These are phyloP conservation scores for Drosophila jambulina DNA, from an alignment of 1,140 invertebrate genomes.

Conservation along the genomic window DNA sequence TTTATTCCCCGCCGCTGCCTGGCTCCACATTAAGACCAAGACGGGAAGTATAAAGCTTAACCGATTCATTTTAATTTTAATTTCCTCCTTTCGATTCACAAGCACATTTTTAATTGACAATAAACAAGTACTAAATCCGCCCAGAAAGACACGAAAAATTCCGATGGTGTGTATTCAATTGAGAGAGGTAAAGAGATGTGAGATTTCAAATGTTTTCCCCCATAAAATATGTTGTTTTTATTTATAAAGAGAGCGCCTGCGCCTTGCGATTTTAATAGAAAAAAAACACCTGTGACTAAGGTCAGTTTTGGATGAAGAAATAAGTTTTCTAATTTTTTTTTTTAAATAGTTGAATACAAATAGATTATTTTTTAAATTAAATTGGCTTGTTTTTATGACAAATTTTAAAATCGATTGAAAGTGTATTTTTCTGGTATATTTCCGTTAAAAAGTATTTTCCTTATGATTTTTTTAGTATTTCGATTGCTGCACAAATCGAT, in stretches of 20 bases:
- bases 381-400: not conserved
- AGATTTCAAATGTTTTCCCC: constrained; percentile 1
- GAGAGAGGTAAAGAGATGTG: constrained; percentile 20
- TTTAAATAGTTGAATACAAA: not conserved
- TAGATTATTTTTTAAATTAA: not conserved
- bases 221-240: constrained; percentile 12
- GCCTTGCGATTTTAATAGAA: constrained; percentile 2
- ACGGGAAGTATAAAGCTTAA: constrained; percentile 24
- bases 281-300: constrained; percentile 39
- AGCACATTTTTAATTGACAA: constrained; percentile 47
- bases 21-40: constrained; percentile 16
- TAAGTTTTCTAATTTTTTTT: not conserved
- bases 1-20: constrained; percentile 5
- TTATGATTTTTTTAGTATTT: not conserved
- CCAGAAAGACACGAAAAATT: constrained; percentile 54
- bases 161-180: constrained; percentile 63
- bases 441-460: not conserved
- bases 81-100: constrained; percentile 11
- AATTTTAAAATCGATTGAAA: not conserved
- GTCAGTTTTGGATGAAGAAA: constrained; percentile 9
- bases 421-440: not conserved
- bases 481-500: not conserved
- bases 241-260: constrained; percentile 56
- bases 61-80: constrained; percentile 44
- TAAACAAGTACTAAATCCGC: constrained; percentile 36